Percentiles rank a stretch among this genome's conserved stretches.
phyloP scores from a whole-genome alignment of 2,888 invertebrate species.

The Cephus pygmeus region DNA sequence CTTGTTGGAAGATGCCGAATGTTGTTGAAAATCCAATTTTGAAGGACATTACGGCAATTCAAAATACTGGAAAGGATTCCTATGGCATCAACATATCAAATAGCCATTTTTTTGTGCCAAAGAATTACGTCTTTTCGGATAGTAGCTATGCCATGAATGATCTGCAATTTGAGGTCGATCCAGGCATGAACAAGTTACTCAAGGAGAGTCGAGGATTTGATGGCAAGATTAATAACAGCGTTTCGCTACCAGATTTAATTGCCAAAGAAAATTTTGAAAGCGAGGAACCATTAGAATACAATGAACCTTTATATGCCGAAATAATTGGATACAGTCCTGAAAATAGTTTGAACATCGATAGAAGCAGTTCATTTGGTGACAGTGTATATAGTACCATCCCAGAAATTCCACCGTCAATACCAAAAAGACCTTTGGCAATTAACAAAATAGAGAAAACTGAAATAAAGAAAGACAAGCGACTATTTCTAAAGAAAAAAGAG shows the following conservation, averaged over 20 bases:
- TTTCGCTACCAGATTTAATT: constrained; percentile 24
- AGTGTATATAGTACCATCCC: neutral
- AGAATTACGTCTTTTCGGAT: constrained; percentile 49
- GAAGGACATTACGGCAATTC: constrained; percentile 47
- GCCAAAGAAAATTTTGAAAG: constrained; percentile 1
- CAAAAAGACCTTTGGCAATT: neutral
- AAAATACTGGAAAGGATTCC: constrained; percentile 37
- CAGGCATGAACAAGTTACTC: constrained; percentile 47
- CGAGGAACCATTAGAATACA: neutral
- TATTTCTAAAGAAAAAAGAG: constrained; percentile 46
- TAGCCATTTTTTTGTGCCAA: constrained; percentile 56
- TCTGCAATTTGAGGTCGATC: constrained; percentile 54
- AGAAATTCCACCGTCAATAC: neutral
- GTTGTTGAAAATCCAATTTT: constrained; percentile 32
- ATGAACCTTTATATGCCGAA: neutral
- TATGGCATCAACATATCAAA: constrained; percentile 54
- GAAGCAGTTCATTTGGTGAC: neutral
- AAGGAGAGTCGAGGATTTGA: constrained; percentile 30
- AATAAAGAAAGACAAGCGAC: constrained; percentile 25
- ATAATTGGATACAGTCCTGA: neutral
- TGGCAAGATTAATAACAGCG: constrained; percentile 24
- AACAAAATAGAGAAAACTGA: neutral
- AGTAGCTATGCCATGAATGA: constrained; percentile 52
- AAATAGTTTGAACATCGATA: neutral
- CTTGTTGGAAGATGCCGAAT: constrained; percentile 12